Conservation (phyloP, 1,140 invertebrate genomes). For the Meteorus sp. region DNA sequence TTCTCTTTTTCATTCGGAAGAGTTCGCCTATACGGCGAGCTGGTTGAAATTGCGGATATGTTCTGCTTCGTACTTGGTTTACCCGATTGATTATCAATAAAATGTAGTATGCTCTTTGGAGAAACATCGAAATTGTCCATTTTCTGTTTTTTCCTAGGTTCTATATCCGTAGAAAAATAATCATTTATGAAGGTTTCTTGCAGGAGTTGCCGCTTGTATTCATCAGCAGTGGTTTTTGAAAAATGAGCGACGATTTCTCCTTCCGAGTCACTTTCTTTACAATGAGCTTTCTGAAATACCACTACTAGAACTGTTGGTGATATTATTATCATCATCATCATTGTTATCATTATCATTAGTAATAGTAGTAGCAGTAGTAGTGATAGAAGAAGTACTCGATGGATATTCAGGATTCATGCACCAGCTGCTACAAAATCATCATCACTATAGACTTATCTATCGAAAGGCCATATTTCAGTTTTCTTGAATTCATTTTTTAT, state of each 20-base stretch:
- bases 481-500: slow-evolving; percentile 1
- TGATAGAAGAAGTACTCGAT: not conserved
- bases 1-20: no score
- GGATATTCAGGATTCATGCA: not conserved
- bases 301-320: not conserved
- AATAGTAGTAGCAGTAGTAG: not conserved
- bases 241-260: not conserved
- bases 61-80: not conserved
- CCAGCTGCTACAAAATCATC: not conserved
- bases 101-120: not conserved
- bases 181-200: not conserved
- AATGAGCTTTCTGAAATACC: not conserved
- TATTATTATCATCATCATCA: not conserved
- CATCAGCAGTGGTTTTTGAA: not conserved
- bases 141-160: not conserved
- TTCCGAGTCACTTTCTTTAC: not conserved
- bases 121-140: not conserved
- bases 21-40: not conserved
- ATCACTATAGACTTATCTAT: not conserved
- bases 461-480: not conserved
- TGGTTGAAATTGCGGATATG: not conserved
- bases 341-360: not conserved
- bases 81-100: not conserved
- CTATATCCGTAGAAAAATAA: not conserved
- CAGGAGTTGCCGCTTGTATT: not conserved